Percentiles rank a stretch among this genome's conserved stretches.
Evolutionary conservation across 1,140 invertebrate species (phyloP).

Genomic region (Drosophila sechellia): DNA sequence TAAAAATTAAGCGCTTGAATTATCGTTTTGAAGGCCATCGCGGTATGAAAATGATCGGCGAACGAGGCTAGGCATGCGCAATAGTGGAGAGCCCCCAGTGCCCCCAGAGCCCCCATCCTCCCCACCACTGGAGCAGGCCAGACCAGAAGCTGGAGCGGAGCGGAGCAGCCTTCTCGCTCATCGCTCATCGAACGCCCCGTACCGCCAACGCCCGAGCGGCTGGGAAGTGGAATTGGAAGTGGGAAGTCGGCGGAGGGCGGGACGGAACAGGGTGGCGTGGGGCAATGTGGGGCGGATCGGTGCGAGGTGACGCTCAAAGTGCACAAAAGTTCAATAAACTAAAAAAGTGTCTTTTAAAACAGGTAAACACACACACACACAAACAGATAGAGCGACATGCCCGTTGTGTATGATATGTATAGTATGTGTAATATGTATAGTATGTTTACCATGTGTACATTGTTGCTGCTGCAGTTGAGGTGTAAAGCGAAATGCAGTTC

Average conservation of each 20-base stretch:
- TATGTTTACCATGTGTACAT: conserved; percentile 43
- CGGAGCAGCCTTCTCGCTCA: conserved; percentile 5
- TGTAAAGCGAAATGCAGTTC: conserved; percentile 73
- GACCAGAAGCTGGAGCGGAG: conserved; percentile 20
- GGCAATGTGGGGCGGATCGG: conserved; percentile 9
- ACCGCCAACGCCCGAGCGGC: conserved; percentile 62
- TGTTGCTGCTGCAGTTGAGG: conserved; percentile 39
- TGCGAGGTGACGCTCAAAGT: conserved; percentile 60
- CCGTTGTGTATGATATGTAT: conserved; percentile 12
- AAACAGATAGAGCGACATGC: conserved; percentile 13
- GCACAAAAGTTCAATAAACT: conserved; percentile 81
- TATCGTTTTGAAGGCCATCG: conserved; percentile 83
- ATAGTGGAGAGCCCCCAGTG: conserved; percentile 44
- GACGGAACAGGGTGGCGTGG: neutral
- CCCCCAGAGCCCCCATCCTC: neutral
- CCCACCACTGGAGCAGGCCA: neutral
- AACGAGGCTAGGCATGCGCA: conserved; percentile 78
- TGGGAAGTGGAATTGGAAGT: conserved; percentile 11
- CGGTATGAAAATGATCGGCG: conserved; percentile 69
- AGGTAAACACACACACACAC: conserved; percentile 52
- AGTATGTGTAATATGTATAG: conserved; percentile 19
- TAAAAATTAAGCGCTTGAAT: conserved; percentile 81
- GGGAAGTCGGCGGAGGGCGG: conserved; percentile 1
- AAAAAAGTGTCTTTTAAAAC: conserved; percentile 79
- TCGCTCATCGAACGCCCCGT: neutral